Percentiles rank a stretch among this genome's conserved stretches.
These are phyloP conservation scores for Eucidaris tribuloides DNA, from an alignment of 35 echinoderm and acorn worm genomes.

Conservation along the genomic window DNA sequence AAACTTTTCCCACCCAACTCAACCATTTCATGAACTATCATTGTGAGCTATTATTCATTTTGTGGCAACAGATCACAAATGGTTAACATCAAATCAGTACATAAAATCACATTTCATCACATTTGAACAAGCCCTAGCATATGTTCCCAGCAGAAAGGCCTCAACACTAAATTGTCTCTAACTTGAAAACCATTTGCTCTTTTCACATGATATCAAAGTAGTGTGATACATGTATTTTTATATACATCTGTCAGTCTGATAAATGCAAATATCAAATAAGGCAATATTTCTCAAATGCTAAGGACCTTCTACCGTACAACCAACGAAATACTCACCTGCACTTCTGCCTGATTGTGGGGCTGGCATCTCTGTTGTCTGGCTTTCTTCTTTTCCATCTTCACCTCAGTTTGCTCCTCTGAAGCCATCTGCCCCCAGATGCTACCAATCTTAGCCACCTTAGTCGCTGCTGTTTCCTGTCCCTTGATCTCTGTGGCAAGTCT, in stretches of 20 bases:
- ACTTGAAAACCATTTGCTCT: too few relatives aligned
- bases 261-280: background rate
- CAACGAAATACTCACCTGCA: background rate
- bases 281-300: background rate
- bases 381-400: background rate
- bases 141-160: too few relatives aligned
- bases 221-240: too few relatives aligned
- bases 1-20: too few relatives aligned
- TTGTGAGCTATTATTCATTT: too few relatives aligned
- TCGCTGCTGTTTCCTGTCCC: background rate
- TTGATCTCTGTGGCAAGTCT: background rate
- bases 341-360: background rate
- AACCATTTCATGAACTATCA: too few relatives aligned
- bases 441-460: conserved; percentile 14
- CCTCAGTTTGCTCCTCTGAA: background rate
- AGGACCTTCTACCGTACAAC: background rate
- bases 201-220: too few relatives aligned
- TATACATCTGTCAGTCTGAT: background rate
- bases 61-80: too few relatives aligned
- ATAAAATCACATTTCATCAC: too few relatives aligned
- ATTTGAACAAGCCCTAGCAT: too few relatives aligned
- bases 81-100: too few relatives aligned
- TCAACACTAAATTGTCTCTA: too few relatives aligned
- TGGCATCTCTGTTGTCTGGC: background rate
- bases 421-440: conserved; percentile 43